These are phyloP conservation scores for Dioctria rufipes DNA, from an alignment of 2,888 invertebrate species.

Conservation along the genomic window DNA sequence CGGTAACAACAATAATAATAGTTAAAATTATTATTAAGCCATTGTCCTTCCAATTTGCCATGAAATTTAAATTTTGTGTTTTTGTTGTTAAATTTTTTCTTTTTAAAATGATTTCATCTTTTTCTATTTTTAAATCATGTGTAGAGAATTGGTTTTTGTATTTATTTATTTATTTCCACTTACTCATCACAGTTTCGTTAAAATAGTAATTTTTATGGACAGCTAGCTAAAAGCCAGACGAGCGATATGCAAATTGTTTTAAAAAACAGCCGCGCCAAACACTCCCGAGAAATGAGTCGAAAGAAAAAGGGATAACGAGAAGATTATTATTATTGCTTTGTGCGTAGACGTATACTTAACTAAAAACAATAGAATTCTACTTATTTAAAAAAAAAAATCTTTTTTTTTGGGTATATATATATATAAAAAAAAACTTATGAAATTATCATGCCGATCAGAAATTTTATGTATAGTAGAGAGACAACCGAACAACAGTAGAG, in stretches of 20 bases:
- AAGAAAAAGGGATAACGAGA: neutral
- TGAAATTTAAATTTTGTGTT: slow-evolving; percentile 29
- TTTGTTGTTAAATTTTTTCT: slow-evolving; percentile 24
- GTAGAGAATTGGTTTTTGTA: neutral
- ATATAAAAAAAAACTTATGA: slow-evolving; percentile 20
- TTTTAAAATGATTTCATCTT: slow-evolving; percentile 46
- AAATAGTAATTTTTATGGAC: slow-evolving; percentile 28
- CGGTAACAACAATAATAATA: neutral
- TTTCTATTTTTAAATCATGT: slow-evolving; percentile 45
- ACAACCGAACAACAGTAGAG: slow-evolving; percentile 63
- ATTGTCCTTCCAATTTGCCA: slow-evolving; percentile 12
- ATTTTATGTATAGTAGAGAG: slow-evolving; percentile 26
- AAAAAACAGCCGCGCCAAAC: slow-evolving; percentile 19
- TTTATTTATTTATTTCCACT: slow-evolving; percentile 20
- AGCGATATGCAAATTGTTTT: slow-evolving; percentile 16
- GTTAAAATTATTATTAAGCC: neutral
- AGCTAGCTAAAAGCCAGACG: slow-evolving; percentile 30
- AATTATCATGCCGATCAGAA: slow-evolving; percentile 30
- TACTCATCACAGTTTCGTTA: slow-evolving; percentile 41
- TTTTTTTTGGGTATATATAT: slow-evolving; percentile 1
- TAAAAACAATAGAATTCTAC: slow-evolving; percentile 34
- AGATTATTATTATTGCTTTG: neutral
- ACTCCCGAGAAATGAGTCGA: slow-evolving; percentile 1
- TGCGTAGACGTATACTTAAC: slow-evolving; percentile 6
- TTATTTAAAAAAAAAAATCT: slow-evolving; percentile 27